A percentile compares a stretch with the other conserved stretches of the same genome.
These are phyloP conservation scores for Cephalopachus bancanus DNA, from an alignment of 2,797 vertebrate species.

Conservation along the genomic window DNA sequence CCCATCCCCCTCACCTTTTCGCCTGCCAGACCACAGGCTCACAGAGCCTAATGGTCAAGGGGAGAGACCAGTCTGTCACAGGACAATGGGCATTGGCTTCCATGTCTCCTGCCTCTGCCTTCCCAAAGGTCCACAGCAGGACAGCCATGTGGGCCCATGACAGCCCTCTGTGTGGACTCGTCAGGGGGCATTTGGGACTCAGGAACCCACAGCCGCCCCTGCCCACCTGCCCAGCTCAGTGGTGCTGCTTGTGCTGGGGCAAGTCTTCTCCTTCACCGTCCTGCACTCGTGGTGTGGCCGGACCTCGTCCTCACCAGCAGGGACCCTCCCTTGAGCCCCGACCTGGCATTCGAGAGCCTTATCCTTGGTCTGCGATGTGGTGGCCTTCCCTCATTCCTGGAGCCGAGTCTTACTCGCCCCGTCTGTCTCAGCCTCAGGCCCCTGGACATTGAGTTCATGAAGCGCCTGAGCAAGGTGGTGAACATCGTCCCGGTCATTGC, in stretches of 20 bases:
- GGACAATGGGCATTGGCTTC: background rate
- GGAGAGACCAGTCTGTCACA: no score
- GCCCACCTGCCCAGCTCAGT: no score
- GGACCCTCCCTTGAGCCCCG: accelerated
- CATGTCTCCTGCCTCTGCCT: background rate
- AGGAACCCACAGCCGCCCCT: no score
- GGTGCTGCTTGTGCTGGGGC: background rate
- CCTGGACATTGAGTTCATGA: constrained; percentile 98
- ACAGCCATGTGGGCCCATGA: background rate
- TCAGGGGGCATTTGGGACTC: background rate
- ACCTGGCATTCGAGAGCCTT: background rate
- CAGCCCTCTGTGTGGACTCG: background rate
- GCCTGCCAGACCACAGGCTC: background rate
- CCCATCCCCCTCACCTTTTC: background rate
- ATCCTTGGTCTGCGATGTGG: accelerated
- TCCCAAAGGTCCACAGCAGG: background rate
- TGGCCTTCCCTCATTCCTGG: accelerated
- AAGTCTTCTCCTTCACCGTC: no score
- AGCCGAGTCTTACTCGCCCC: accelerated
- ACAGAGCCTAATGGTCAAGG: background rate
- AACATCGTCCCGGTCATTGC: constrained; percentile 98
- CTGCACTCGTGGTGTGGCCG: accelerated
- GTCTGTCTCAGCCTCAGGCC: constrained; percentile 92
- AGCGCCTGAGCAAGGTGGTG: constrained; percentile 97
- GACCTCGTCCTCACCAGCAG: background rate